phyloP scores from a whole-genome alignment of 2,113 vertebrate genomes.

The Halichoerus grypus region DNA sequence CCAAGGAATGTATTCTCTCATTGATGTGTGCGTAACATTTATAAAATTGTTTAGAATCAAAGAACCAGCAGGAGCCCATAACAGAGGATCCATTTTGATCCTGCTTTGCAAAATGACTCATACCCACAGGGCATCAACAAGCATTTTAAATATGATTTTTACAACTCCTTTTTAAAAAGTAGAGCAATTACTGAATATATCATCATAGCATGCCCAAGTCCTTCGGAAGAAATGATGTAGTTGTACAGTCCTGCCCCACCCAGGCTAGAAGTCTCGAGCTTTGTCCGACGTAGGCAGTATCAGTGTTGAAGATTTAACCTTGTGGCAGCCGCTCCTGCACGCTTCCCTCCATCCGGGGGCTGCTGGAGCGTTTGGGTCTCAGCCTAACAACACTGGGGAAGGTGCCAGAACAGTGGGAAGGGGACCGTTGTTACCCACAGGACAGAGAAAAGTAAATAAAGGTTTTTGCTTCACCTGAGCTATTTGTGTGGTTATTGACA shows the following conservation, averaged over 20 bases:
- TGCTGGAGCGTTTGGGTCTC: not conserved
- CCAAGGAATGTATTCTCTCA: slow-evolving; percentile 69
- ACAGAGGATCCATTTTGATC: slow-evolving; percentile 77
- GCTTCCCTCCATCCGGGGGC: not conserved
- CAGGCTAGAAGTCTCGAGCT: not conserved
- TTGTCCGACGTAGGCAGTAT: not conserved
- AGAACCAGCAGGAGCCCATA: slow-evolving; percentile 66
- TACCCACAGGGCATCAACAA: slow-evolving; percentile 70
- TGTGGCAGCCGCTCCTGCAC: not conserved
- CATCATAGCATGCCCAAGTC: not conserved
- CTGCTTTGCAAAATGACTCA: slow-evolving; percentile 75
- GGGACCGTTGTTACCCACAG: not conserved
- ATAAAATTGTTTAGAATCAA: slow-evolving; percentile 81
- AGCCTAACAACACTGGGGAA: not conserved
- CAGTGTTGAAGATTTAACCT: not conserved
- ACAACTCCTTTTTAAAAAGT: slow-evolving; percentile 71
- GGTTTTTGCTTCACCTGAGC: not conserved
- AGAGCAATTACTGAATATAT: slow-evolving; percentile 51
- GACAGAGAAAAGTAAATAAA: not conserved
- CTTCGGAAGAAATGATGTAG: not conserved
- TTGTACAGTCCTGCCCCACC: not conserved
- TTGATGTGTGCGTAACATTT: slow-evolving; percentile 80
- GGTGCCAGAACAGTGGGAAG: not conserved
- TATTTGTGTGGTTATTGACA: not conserved
- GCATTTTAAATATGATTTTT: slow-evolving; percentile 77